Base-by-base conservation (phyloP, 2,113 vertebrate species). In the Promerops cafer region DNA sequence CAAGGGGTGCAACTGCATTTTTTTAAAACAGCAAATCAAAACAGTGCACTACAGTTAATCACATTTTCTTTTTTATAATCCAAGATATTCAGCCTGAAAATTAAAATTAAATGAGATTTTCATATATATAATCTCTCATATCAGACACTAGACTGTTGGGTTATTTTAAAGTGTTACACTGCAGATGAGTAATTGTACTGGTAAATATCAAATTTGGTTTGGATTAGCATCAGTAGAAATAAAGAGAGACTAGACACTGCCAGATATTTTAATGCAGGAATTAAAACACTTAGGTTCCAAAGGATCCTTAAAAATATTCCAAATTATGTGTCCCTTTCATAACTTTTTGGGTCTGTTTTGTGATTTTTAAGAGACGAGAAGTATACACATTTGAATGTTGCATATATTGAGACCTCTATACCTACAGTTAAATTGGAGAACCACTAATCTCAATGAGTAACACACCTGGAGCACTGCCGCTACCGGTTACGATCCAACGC, bases 401-500 rank as follows among this genome's bases (percentile, higher is more conserved):
- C 94, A 97, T 97, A 93, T 97, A 79, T 80, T 96, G 95, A 97
- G 95, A 98, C 94, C 91, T 93, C 94, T 68, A 86, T 96, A 97
- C 95, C 90, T 98, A 98, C 66, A 97, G 93, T 92, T 96, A 97
- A 93, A 93, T 21, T 86, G 93, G 93, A 97, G 83, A 96, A 97
- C 71, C 52, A n/a, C 92, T 93, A 96, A 82, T 75, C 87, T 83
- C 94, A 94, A 94, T 60, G 63, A 94, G 94, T 83, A 87, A 93
- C 94, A 94, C 83, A 87, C 77, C 91, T 42, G 50, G 94, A 83
- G 57, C 69, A 70, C 47, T 75, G 88, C 77, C 31, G 65, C 63
- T 16, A 44, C 75, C 35, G 91, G 98, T 99, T 99, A 99, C 1
- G 99, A 99, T 93, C 99, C 99, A 16, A 99, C 98, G 1, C 99